Conservation (phyloP, 2,797 vertebrate species). For the Enteromius argenteus region DNA sequence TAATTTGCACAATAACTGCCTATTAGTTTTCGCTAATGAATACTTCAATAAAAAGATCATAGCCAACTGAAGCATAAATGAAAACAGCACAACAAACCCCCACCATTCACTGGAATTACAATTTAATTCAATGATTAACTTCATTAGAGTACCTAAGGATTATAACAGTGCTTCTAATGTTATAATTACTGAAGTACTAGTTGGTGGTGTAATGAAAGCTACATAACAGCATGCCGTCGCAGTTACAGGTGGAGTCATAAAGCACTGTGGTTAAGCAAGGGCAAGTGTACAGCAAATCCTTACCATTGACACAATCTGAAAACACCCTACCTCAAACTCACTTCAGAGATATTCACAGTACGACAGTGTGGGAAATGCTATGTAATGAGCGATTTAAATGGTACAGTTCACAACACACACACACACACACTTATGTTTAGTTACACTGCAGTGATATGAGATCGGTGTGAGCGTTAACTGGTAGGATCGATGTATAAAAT, state of each 20-base stretch:
- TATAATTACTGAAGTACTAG: constrained; percentile 24
- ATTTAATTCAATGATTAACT: constrained; percentile 28
- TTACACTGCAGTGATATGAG: constrained; percentile 9
- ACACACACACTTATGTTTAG: constrained; percentile 17
- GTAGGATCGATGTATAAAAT: background rate
- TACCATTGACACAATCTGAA: constrained; percentile 4
- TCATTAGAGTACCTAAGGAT: constrained; percentile 45
- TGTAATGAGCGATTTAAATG: background rate
- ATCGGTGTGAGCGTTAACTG: background rate
- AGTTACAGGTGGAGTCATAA: constrained; percentile 30
- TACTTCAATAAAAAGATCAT: constrained; percentile 23
- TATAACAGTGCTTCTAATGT: constrained; percentile 38
- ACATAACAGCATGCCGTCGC: constrained; percentile 37
- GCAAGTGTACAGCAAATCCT: constrained; percentile 37
- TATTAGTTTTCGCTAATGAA: constrained; percentile 36
- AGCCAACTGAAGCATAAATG: constrained; percentile 35
- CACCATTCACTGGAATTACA: constrained; percentile 31
- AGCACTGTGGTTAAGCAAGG: constrained; percentile 46
- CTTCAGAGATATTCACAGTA: background rate
- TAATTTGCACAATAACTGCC: constrained; percentile 35
- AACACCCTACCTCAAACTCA: background rate
- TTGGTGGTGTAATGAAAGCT: constrained; percentile 17
- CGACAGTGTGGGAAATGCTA: background rate
- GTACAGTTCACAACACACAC: background rate
- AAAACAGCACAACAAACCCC: constrained; percentile 40